phyloP scores from a whole-genome alignment of 2,888 invertebrate genomes.

The Amiota communis region DNA sequence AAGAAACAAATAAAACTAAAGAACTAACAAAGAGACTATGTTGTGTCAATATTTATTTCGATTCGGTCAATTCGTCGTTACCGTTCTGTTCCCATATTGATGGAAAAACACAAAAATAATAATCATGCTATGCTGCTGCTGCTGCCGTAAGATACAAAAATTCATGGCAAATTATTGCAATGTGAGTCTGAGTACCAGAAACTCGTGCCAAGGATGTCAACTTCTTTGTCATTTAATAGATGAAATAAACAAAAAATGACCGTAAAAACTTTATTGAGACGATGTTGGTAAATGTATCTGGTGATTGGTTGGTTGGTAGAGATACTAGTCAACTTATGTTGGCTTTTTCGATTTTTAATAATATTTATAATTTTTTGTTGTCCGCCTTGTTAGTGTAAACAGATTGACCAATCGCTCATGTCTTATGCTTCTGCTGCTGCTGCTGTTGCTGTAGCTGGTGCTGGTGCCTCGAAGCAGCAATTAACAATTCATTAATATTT shows the following conservation, averaged over 20 bases:
- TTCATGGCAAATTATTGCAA: constrained; percentile 38
- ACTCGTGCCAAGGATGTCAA: constrained; percentile 67
- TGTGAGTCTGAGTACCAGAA: constrained; percentile 32
- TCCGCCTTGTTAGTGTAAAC: constrained; percentile 43
- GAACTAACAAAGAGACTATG: constrained; percentile 18
- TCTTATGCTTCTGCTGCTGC: neutral
- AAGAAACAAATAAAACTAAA: constrained; percentile 4
- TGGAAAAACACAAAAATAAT: too few relatives aligned
- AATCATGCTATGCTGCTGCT: neutral
- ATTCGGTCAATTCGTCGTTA: neutral
- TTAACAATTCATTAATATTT: constrained; percentile 46
- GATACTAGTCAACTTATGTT: neutral
- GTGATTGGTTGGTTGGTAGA: constrained; percentile 8
- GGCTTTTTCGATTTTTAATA: neutral
- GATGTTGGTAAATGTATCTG: neutral
- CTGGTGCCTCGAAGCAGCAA: constrained; percentile 32
- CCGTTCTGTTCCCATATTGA: too few relatives aligned
- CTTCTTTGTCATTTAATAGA: constrained; percentile 50
- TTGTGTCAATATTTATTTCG: constrained; percentile 55
- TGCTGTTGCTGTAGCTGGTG: neutral
- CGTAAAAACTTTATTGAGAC: too few relatives aligned
- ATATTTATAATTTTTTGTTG: constrained; percentile 28
- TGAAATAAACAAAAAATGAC: constrained; percentile 30
- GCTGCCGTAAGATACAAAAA: constrained; percentile 5
- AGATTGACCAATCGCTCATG: constrained; percentile 47